phyloP scores from a whole-genome alignment of 2,888 invertebrate genomes.

The Eucera pruinosa region DNA sequence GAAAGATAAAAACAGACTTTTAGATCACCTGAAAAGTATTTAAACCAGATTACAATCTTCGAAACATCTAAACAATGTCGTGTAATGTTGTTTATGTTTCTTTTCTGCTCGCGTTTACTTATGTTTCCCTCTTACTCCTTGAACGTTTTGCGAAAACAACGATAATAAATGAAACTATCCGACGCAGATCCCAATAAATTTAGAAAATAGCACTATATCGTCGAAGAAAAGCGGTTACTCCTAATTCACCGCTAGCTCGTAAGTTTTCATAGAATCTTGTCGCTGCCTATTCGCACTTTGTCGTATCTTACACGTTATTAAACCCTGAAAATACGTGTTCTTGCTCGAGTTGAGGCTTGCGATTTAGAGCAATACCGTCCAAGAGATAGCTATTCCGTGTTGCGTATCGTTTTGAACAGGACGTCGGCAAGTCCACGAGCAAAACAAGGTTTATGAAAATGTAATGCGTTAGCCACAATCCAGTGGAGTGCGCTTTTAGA shows the following conservation, averaged over 20 bases:
- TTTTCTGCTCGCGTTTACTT: neutral
- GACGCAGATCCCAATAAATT: constrained; percentile 50
- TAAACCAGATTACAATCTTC: neutral
- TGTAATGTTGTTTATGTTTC: neutral
- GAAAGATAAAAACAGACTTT: neutral
- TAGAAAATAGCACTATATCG: constrained; percentile 54
- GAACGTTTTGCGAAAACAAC: constrained; percentile 47
- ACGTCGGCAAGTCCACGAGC: neutral
- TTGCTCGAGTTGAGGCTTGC: constrained; percentile 27
- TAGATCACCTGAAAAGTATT: neutral
- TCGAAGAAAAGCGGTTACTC: constrained; percentile 64
- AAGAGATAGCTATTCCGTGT: neutral
- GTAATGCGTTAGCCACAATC: constrained; percentile 46
- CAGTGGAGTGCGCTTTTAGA: constrained; percentile 62
- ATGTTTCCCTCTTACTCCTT: neutral
- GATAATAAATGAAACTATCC: constrained; percentile 61
- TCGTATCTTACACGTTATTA: constrained; percentile 40
- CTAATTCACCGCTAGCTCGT: constrained; percentile 70
- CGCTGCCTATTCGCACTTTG: constrained; percentile 42
- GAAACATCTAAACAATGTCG: neutral
- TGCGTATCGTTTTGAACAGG: neutral
- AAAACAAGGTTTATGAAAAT: constrained; percentile 56
- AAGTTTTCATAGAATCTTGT: constrained; percentile 67
- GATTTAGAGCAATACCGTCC: neutral
- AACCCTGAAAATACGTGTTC: constrained; percentile 40